Percentiles rank a stretch among this genome's conserved stretches.
Evolutionary conservation across 2,888 invertebrate species (phyloP).

Genomic region (Cataglyphis albicans): DNA sequence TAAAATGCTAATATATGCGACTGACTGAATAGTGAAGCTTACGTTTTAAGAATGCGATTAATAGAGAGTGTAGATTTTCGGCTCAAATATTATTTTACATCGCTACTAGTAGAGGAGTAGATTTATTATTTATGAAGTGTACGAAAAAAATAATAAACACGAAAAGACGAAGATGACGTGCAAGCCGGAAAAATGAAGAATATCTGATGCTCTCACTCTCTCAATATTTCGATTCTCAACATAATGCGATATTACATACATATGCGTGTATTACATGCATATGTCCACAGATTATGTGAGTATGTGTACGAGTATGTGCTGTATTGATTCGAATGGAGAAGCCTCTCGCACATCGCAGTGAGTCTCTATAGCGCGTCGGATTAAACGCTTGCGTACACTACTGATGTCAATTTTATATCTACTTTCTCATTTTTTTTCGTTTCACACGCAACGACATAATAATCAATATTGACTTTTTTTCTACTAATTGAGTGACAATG

Average conservation of each 20-base stretch:
- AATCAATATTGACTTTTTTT: conserved; percentile 13
- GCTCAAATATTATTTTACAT: neutral
- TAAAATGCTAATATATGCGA: neutral
- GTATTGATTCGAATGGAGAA: conserved; percentile 84
- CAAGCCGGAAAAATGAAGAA: neutral
- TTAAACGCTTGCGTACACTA: conserved; percentile 79
- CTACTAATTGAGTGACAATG: neutral
- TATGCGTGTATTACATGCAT: conserved; percentile 59
- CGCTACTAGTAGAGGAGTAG: neutral
- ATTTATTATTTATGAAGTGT: neutral
- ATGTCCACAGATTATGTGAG: conserved; percentile 46
- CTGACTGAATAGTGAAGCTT: neutral
- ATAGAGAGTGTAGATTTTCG: neutral
- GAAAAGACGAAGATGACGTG: neutral
- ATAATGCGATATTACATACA: conserved; percentile 53
- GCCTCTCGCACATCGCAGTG: conserved; percentile 79
- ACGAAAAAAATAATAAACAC: neutral
- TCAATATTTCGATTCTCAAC: conserved; percentile 29
- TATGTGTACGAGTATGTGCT: conserved; percentile 74
- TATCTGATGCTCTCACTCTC: conserved; percentile 6
- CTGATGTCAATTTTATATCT: conserved; percentile 68
- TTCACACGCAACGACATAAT: conserved; percentile 7
- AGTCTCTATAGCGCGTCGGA: conserved; percentile 79
- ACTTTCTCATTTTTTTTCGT: conserved; percentile 43
- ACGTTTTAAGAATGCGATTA: neutral